Conservation (phyloP, 2,888 invertebrate species). For the Caenorhabditis drosophilae region DNA sequence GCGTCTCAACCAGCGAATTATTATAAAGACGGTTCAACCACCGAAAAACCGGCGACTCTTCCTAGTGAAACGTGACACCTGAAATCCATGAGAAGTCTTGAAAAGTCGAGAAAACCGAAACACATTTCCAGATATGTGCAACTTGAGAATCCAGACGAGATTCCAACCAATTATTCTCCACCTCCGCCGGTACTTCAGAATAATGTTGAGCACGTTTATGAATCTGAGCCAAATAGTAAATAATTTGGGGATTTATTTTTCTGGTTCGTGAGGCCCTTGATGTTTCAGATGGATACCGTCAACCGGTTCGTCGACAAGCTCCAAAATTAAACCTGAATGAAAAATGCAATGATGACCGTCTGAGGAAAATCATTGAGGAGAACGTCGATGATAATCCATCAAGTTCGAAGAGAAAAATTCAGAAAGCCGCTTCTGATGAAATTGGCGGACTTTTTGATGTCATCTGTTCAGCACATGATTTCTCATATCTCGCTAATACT, state of each 20-base stretch:
- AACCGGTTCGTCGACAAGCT: slow-evolving; percentile 41
- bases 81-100: too few relatives aligned
- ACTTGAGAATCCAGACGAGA: slow-evolving; percentile 42
- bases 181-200: slow-evolving; percentile 34
- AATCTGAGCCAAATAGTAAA: slow-evolving; percentile 47
- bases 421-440: slow-evolving; percentile 53
- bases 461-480: slow-evolving; percentile 56
- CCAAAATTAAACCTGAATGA: slow-evolving; percentile 39
- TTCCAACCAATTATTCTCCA: slow-evolving; percentile 9
- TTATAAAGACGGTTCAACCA: slow-evolving; percentile 19
- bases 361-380: slow-evolving; percentile 47
- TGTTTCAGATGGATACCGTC: slow-evolving; percentile 45
- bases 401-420: slow-evolving; percentile 55
- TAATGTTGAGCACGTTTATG: slow-evolving; percentile 37
- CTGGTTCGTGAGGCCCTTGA: background rate
- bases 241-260: background rate
- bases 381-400: slow-evolving; percentile 56
- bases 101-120: too few relatives aligned
- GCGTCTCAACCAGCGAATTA: slow-evolving; percentile 10
- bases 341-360: slow-evolving; percentile 56
- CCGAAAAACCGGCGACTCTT: slow-evolving; percentile 29
- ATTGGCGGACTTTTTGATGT: slow-evolving; percentile 60
- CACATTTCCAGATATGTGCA: slow-evolving; percentile 48
- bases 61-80: slow-evolving; percentile 39
- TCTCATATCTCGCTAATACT: slow-evolving; percentile 58